Percentiles rank a stretch among this genome's conserved stretches.
Evolutionary conservation across 1,140 invertebrate genomes (phyloP).

Genomic region (Rhyacophila brunnea): DNA sequence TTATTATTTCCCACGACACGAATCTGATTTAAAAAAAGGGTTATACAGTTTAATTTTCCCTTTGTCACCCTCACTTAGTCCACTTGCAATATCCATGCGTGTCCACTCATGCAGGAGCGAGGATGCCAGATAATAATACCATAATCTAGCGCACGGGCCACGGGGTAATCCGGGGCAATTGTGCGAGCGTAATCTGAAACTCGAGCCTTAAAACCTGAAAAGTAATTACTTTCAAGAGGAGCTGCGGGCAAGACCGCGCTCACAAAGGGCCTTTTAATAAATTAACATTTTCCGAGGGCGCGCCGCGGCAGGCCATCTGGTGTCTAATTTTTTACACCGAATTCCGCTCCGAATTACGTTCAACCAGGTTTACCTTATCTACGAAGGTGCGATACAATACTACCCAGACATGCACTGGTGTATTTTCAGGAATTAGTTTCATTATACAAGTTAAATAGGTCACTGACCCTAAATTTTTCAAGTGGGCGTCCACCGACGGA

Average conservation of each 20-base stretch:
- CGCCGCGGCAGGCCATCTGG: slow-evolving; percentile 2
- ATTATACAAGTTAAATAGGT: not conserved
- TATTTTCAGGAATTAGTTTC: not conserved
- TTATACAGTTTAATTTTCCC: too few species aligned
- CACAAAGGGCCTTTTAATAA: slow-evolving; percentile 24
- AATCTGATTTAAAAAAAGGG: too few species aligned
- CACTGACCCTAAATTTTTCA: too few species aligned
- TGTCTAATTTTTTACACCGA: not conserved
- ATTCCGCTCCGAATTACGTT: too few species aligned
- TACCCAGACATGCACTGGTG: too few species aligned
- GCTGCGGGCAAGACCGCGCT: not conserved
- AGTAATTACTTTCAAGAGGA: slow-evolving; percentile 27
- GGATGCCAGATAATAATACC: not conserved
- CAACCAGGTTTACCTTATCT: not conserved
- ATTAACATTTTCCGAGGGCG: slow-evolving; percentile 29
- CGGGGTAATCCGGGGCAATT: not conserved
- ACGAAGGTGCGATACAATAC: not conserved
- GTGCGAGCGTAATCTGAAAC: slow-evolving; percentile 13
- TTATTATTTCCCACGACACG: too few species aligned
- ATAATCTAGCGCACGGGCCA: slow-evolving; percentile 8
- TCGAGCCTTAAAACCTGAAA: slow-evolving; percentile 24
- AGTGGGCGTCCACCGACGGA: too few species aligned
- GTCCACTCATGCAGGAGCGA: not conserved
- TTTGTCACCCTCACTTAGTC: too few species aligned
- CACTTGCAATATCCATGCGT: too few species aligned